phyloP scores from a whole-genome alignment of 2,888 invertebrate genomes.

The Ophraella communa region DNA sequence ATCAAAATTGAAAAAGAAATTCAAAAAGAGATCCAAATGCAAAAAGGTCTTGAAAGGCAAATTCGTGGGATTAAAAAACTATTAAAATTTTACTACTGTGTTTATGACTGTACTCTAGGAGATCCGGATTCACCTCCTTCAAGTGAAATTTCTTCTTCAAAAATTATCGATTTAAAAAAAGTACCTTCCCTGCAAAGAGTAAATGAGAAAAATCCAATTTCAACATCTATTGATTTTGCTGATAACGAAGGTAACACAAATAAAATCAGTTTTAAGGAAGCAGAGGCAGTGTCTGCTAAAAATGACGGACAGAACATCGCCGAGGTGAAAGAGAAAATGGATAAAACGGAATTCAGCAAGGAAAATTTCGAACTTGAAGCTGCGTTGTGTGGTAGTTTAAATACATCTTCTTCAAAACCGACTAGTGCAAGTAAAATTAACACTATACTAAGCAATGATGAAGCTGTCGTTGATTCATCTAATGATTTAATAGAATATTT shows the following conservation, averaged over 20 bases:
- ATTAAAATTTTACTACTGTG: constrained; percentile 63
- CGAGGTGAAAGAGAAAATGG: too few relatives aligned
- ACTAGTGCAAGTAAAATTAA: constrained; percentile 48
- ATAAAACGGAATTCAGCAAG: constrained; percentile 26
- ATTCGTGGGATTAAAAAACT: constrained; percentile 68
- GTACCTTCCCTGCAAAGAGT: too few relatives aligned
- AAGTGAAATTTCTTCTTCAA: too few relatives aligned
- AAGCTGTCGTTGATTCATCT: constrained; percentile 38
- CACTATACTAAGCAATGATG: constrained; percentile 45
- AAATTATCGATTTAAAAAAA: constrained; percentile 30
- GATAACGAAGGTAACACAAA: constrained; percentile 7
- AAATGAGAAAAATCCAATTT: too few relatives aligned
- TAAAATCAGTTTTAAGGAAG: constrained; percentile 12
- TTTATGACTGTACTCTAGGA: constrained; percentile 23
- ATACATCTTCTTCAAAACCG: constrained; percentile 34
- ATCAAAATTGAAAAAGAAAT: too few relatives aligned
- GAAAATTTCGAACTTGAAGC: constrained; percentile 19
- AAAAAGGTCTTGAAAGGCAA: constrained; percentile 69
- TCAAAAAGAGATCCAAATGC: constrained; percentile 67
- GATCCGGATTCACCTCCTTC: too few relatives aligned
- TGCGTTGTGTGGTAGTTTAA: constrained; percentile 28
- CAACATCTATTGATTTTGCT: too few relatives aligned
- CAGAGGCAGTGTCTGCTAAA: background rate
- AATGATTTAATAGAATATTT: constrained; percentile 41
- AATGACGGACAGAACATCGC: constrained; percentile 32